phyloP scores from a whole-genome alignment of 2,888 invertebrate species.

The Adelognathus sp. region DNA sequence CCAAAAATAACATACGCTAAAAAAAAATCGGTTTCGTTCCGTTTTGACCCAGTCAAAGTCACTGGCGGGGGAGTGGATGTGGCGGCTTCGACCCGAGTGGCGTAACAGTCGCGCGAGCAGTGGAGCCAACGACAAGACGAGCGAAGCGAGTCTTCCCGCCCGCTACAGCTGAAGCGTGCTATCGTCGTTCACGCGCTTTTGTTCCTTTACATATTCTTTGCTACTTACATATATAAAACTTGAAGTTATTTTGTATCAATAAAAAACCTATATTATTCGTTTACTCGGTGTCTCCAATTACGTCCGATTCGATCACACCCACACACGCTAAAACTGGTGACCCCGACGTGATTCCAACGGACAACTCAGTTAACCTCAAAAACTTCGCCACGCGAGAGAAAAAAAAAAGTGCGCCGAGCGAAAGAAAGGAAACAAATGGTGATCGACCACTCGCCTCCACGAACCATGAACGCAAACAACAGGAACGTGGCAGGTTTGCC shows the following conservation, averaged over 20 bases:
- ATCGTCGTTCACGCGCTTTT: too few relatives aligned
- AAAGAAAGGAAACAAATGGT: neutral
- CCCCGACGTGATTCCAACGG: neutral
- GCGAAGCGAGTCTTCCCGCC: neutral
- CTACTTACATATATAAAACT: neutral
- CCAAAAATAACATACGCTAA: neutral
- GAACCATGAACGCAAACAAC: too few relatives aligned
- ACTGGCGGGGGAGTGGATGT: slow-evolving; percentile 25
- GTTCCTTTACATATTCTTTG: neutral
- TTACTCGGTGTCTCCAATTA: too few relatives aligned
- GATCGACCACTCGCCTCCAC: too few relatives aligned
- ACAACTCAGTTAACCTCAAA: neutral
- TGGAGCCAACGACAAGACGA: neutral
- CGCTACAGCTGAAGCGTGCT: neutral
- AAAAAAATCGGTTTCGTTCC: slow-evolving; percentile 1
- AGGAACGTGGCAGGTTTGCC: too few relatives aligned
- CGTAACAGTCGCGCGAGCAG: neutral
- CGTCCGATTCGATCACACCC: too few relatives aligned
- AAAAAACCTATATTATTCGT: neutral
- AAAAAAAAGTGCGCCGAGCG: too few relatives aligned
- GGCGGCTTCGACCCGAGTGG: slow-evolving; percentile 6
- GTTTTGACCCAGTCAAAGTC: neutral
- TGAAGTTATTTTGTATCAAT: neutral
- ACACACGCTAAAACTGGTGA: neutral
- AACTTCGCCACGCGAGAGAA: too few relatives aligned